Evolutionary conservation across 2,888 invertebrate genomes (phyloP), one percentile per base, ranked within the genome.

Genomic region (Epinotia demarniana): DNA sequence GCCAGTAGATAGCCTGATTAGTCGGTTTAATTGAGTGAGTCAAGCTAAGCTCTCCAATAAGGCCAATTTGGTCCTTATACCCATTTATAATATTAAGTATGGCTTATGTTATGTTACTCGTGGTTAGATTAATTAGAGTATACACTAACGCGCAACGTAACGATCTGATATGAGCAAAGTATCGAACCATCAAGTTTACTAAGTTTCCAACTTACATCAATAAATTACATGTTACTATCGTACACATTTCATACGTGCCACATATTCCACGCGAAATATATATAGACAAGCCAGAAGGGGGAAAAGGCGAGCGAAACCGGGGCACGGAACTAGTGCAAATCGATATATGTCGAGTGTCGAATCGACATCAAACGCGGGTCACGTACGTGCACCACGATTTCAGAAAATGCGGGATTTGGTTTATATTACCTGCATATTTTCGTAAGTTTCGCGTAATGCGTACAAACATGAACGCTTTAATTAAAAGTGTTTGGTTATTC

Each of bases 311-410:
- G 66, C 39, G 18, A 76, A 73, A 66, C 76, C 73, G 27, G 76
- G 66, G 16, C 66, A 57, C 61, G 60, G 60, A 12, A 49, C 70
- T 73, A 70, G 73, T 8, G 53, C 53, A 18, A 68, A 76, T 76
- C 75, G 72, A 75, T 77, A 66, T 63, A 62, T 33, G 75, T 76
- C 70, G 60, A 76, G 76, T 73, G 64, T n/a, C 70, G 70, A 70
- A 66, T 72, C 60, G 39, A 58, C 58, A 43, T 46, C 57, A 70
- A 63, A 58, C 61, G 74, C 11, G 60, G 75, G 70, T 75, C 70
- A 71, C 12, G 58, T 71, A 19, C 60, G 39, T 43, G 13, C 12
- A 27, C 70, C 75, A 66, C 11, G 18, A 39, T 73, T 58, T 27
- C 46, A 18, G 39, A 46, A 18, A 8, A 13, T 9, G 27, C 27